Evolutionary conservation across 2,888 invertebrate species (phyloP).

Genomic region (Thysanoteuthis rhombus): DNA sequence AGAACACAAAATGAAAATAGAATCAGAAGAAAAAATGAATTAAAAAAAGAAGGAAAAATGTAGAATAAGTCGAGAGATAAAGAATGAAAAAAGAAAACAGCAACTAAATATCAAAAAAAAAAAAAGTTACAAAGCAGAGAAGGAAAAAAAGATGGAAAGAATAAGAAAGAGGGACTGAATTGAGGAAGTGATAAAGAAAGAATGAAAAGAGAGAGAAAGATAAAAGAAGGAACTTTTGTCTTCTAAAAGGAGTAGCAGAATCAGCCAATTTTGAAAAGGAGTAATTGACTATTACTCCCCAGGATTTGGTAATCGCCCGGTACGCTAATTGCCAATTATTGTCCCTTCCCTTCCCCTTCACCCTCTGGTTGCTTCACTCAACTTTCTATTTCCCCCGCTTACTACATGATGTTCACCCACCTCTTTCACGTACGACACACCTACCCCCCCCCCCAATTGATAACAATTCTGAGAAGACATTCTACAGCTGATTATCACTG

Average conservation of each 20-base stretch:
- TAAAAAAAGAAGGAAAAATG: too few relatives aligned
- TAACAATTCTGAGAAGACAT: constrained; percentile 12
- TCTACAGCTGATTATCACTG: constrained; percentile 12
- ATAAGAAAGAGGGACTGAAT: not conserved
- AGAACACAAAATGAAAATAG: not conserved
- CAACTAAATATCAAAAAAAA: too few relatives aligned
- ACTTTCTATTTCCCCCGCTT: constrained; percentile 12
- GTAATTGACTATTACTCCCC: constrained; percentile 12
- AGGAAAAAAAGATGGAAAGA: not conserved
- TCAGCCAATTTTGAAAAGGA: constrained; percentile 12
- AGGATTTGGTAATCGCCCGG: constrained; percentile 12
- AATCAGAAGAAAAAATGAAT: too few relatives aligned
- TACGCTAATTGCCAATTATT: constrained; percentile 12
- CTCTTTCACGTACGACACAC: not conserved
- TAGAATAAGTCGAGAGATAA: not conserved
- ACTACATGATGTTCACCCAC: constrained; percentile 12
- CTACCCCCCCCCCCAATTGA: not conserved
- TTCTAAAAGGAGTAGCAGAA: not conserved
- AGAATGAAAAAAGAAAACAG: not conserved
- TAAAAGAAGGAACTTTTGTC: not conserved
- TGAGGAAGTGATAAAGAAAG: not conserved
- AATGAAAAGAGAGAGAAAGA: not conserved
- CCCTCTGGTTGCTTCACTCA: not conserved
- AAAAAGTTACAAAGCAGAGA: not conserved
- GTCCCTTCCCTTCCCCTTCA: not conserved